phyloP scores from a whole-genome alignment of 2,113 vertebrate genomes.

The Talpa occidentalis region DNA sequence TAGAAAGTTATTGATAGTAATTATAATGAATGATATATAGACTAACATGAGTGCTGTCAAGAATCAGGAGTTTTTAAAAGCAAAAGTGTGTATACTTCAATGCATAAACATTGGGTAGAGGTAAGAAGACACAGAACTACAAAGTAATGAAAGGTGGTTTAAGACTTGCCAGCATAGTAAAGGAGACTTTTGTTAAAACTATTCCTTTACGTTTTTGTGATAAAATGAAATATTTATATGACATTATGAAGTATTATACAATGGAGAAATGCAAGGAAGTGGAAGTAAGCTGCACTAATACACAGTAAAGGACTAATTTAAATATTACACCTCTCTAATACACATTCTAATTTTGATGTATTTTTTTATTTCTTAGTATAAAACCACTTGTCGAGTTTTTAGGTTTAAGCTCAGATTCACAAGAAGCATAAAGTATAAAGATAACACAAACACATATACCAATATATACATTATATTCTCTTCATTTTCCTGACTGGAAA shows the following conservation, averaged over 20 bases:
- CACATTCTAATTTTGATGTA: slow-evolving; percentile 8
- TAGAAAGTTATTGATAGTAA: slow-evolving; percentile 43
- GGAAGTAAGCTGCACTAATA: neutral
- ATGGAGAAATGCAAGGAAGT: neutral
- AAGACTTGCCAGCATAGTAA: slow-evolving; percentile 22
- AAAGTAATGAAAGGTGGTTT: slow-evolving; percentile 44
- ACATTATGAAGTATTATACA: neutral
- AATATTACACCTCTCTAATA: neutral
- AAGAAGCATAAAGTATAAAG: neutral
- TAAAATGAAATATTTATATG: neutral
- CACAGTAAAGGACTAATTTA: neutral
- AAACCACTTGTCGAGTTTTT: neutral
- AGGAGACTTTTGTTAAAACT: slow-evolving; percentile 40
- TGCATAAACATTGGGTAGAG: neutral
- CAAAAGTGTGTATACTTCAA: neutral
- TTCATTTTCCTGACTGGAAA: neutral
- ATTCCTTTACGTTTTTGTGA: neutral
- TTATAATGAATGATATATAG: slow-evolving; percentile 63
- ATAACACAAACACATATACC: neutral
- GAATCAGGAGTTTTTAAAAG: slow-evolving; percentile 51
- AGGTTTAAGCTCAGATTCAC: neutral
- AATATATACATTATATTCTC: neutral
- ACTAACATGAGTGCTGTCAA: slow-evolving; percentile 34
- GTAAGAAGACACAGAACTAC: slow-evolving; percentile 33
- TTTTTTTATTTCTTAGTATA: slow-evolving; percentile 35